Percentiles rank a stretch among this genome's conserved stretches.
These are phyloP conservation scores for Odocoileus hemionus DNA, from an alignment of 2,113 vertebrate genomes.

Conservation along the genomic window DNA sequence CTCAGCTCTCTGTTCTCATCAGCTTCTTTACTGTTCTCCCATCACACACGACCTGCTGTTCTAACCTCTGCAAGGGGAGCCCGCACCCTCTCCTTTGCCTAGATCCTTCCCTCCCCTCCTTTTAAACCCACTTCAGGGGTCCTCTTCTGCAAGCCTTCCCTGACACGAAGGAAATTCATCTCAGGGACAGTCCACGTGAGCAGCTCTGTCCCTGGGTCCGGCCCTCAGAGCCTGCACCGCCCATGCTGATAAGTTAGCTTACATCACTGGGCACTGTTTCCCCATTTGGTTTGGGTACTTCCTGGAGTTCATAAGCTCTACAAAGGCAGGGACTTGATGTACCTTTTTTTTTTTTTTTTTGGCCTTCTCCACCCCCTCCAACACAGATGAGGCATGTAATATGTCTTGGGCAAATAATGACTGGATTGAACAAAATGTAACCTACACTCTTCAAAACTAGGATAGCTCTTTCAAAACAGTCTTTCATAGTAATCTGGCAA, in stretches of 20 bases:
- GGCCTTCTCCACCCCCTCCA: not conserved
- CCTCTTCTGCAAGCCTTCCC: not conserved
- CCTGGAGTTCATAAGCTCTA: not conserved
- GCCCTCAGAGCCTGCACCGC: rapidly evolving
- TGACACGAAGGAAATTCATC: not conserved
- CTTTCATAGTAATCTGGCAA: not conserved
- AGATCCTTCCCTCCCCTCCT: not conserved
- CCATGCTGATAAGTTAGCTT: not conserved
- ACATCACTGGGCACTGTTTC: not conserved
- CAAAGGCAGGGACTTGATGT: not conserved
- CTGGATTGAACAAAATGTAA: not conserved
- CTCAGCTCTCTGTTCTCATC: not conserved
- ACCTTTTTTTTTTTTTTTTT: not conserved
- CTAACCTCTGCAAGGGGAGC: not conserved
- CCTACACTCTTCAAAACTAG: not conserved
- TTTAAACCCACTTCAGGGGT: not conserved
- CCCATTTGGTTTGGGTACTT: not conserved
- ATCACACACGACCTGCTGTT: not conserved
- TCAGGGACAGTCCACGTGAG: not conserved
- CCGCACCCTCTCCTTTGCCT: not conserved
- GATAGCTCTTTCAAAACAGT: not conserved
- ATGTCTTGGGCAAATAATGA: not conserved
- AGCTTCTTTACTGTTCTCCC: not conserved
- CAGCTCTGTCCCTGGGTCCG: not conserved
- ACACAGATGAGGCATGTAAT: not conserved